A percentile compares a stretch with the other conserved stretches of the same genome.
Conservation (phyloP, 2,888 invertebrate species). For the Halictus ligatus region DNA sequence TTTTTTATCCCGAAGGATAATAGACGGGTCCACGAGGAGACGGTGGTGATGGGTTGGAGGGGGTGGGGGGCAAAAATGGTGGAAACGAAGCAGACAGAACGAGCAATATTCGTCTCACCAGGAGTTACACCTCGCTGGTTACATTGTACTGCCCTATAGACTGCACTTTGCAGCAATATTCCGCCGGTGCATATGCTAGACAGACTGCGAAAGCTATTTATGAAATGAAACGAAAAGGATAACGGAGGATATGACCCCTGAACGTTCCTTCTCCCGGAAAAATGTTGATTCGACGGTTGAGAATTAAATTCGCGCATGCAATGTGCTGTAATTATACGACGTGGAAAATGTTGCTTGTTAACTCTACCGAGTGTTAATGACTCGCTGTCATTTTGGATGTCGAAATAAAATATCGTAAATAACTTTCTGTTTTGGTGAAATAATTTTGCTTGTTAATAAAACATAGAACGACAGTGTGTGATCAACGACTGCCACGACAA, state of each 20-base stretch:
- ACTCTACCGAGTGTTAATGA: not conserved
- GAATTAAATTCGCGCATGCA: not conserved
- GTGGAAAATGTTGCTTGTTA: not conserved
- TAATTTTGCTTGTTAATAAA: too few species aligned
- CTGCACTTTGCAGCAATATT: conserved; percentile 63
- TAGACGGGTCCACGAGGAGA: not conserved
- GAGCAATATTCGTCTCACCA: conserved; percentile 69
- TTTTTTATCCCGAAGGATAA: conserved; percentile 44
- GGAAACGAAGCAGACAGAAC: conserved; percentile 57
- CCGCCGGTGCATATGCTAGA: conserved; percentile 54
- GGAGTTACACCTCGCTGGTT: conserved; percentile 74
- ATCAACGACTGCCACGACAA: too few species aligned
- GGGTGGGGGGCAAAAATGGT: conserved; percentile 18
- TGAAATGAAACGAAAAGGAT: conserved; percentile 67
- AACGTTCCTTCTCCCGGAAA: conserved; percentile 16
- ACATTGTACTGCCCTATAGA: conserved; percentile 73
- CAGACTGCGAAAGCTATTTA: conserved; percentile 71
- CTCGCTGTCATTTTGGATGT: not conserved
- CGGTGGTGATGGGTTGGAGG: too few species aligned
- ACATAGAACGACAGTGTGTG: too few species aligned
- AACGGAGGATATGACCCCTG: conserved; percentile 19
- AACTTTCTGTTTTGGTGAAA: not conserved
- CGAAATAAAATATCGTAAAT: not conserved
- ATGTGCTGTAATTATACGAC: not conserved
- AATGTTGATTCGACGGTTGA: not conserved